phyloP scores from a whole-genome alignment of 2,113 vertebrate genomes.

The Podocnemis expansa region DNA sequence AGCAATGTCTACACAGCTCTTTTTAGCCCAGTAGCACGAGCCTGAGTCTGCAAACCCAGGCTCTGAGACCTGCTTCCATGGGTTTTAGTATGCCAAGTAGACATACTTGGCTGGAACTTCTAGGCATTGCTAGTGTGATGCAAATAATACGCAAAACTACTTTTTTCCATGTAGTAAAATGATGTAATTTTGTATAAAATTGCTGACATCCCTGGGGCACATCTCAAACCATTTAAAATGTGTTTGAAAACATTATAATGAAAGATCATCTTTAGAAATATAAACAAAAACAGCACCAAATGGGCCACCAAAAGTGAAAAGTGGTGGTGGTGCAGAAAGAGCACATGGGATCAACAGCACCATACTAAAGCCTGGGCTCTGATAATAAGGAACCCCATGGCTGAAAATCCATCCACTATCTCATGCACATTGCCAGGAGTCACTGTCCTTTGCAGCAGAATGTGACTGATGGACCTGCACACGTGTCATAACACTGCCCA shows the following conservation, averaged over 20 bases:
- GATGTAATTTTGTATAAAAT: not conserved
- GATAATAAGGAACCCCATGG: no score
- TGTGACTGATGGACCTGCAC: no score
- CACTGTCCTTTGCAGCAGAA: no score
- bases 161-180: not conserved
- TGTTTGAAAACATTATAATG: not conserved
- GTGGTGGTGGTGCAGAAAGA: not conserved
- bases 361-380: not conserved
- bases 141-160: not conserved
- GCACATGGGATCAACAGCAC: not conserved
- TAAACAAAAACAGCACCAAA: not conserved
- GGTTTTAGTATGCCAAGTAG: not conserved
- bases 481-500: no score
- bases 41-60: no score
- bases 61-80: not conserved
- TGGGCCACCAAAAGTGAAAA: rapidly evolving
- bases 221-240: not conserved
- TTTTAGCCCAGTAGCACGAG: no score
- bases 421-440: no score
- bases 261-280: not conserved
- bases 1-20: not conserved
- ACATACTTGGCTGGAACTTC: not conserved
- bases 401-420: no score
- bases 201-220: not conserved
- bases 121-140: not conserved